Base-by-base conservation (phyloP, 2,113 vertebrate species). In the Hippotragus niger region DNA sequence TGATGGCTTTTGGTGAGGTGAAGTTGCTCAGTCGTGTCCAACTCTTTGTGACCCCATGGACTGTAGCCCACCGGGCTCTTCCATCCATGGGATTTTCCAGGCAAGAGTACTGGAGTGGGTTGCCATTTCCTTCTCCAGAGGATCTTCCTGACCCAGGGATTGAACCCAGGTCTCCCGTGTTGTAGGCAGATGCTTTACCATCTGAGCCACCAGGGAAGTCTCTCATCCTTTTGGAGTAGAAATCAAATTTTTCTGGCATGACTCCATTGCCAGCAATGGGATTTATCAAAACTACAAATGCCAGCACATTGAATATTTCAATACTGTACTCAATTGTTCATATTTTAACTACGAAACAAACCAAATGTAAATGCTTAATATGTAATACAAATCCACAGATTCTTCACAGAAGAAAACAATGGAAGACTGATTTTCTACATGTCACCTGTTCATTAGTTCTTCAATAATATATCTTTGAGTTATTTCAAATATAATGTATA, bases 331-430 rank as follows among this genome's bases (percentile, higher is more conserved):
- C 86, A 89, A 74, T 47, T 88, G 92, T 95, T 92, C 84, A 50
- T 89, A 97, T 40, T 92, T 96, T 47, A 95, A 85, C 96, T 98
- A 98, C 84, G 95, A 97, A 98, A 98, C 96, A 98, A 93, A 98
- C 93, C 91, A 97, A 94, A 91, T 36, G 29, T 88, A 98, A 99
- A 95, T 98, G 97, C 98, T 94, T 89, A 91, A 96, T 95, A 97
- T 97, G 98, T 90, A 98, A 71, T 98, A 98, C 97, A 99, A 98
- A 97, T 97, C 74, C 92, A 96, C 71, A 91, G 80, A 94, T 99
- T 99, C 99, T 99, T 99, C 99, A 99, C 90, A 98, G 99, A 99
- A 99, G 99, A 99, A 98, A 99, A 98, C 84, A 96, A 88, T 71
- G 80, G 91, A 88, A 91, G 60, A 78, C 96, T 96, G 95, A 93